Evolutionary conservation across 2,888 invertebrate genomes (phyloP).

Genomic region (Drosophila atroscutellata): DNA sequence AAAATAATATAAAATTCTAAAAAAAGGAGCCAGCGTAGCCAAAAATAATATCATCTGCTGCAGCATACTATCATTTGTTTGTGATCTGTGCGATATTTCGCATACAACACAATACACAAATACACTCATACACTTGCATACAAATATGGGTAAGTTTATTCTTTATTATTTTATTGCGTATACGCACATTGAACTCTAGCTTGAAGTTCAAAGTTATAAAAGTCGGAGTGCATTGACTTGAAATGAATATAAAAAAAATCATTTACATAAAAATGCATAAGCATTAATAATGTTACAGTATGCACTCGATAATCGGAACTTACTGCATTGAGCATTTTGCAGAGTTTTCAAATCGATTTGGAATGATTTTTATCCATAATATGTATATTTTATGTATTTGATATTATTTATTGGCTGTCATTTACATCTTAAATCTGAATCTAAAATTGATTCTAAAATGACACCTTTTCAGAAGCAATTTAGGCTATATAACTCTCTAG

Average conservation of each 20-base stretch:
- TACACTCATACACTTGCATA: conserved; percentile 4
- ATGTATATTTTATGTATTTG: neutral
- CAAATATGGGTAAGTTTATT: conserved; percentile 60
- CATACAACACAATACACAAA: conserved; percentile 10
- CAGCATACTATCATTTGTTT: conserved; percentile 54
- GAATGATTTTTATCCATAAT: neutral
- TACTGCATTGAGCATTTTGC: neutral
- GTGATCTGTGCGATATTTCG: conserved; percentile 46
- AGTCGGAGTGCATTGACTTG: conserved; percentile 56
- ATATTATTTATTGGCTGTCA: neutral
- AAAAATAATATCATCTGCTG: conserved; percentile 62
- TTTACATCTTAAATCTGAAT: neutral
- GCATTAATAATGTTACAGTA: conserved; percentile 23
- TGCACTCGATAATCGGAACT: neutral
- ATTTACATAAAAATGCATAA: neutral
- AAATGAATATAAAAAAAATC: conserved; percentile 2
- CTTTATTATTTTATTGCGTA: conserved; percentile 14
- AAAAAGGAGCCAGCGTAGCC: conserved; percentile 19
- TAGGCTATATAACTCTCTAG: neutral
- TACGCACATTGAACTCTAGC: conserved; percentile 58
- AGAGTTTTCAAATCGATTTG: neutral
- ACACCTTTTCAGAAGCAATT: neutral
- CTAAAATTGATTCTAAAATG: neutral
- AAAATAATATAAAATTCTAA: conserved; percentile 12
- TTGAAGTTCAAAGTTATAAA: conserved; percentile 29